Conservation (phyloP, 35 echinoderm and acorn worm species). For the Apostichopus japonicus region DNA sequence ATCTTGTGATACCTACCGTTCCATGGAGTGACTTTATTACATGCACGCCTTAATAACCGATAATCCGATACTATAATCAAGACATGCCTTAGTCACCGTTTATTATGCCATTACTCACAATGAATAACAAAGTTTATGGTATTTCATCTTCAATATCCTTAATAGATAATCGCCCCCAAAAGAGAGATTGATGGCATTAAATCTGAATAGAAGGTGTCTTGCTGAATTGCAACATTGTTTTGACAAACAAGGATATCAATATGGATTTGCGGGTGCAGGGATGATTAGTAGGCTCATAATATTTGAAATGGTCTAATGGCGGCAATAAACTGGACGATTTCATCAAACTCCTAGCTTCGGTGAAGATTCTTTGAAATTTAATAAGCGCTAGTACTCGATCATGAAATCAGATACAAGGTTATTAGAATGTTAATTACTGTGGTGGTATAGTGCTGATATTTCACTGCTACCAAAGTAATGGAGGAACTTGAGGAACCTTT, state of each 20-base stretch:
- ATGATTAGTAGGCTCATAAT: not conserved
- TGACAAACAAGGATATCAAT: not conserved
- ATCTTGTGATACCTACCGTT: too few relatives aligned
- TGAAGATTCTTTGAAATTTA: slow-evolving; percentile 4
- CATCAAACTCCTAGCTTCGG: not conserved
- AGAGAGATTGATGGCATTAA: not conserved
- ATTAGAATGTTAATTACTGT: slow-evolving; percentile 1
- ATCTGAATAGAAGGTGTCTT: not conserved
- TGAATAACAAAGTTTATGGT: not conserved
- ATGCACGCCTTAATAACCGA: too few relatives aligned
- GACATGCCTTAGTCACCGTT: not conserved
- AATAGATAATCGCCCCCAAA: not conserved
- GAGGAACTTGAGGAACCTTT: too few relatives aligned
- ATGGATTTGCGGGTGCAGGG: not conserved
- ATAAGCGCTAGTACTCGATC: not conserved
- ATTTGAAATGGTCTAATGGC: slow-evolving; percentile 3
- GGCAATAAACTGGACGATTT: not conserved
- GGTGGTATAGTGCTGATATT: not conserved
- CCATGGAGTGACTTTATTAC: too few relatives aligned
- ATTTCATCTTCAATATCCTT: not conserved
- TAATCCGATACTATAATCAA: not conserved
- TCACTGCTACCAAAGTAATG: too few relatives aligned
- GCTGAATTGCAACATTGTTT: not conserved
- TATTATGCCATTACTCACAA: not conserved
- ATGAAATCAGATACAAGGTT: not conserved